These are phyloP conservation scores for Drosophila miranda DNA, from an alignment of 1,140 invertebrate genomes.

Conservation along the genomic window DNA sequence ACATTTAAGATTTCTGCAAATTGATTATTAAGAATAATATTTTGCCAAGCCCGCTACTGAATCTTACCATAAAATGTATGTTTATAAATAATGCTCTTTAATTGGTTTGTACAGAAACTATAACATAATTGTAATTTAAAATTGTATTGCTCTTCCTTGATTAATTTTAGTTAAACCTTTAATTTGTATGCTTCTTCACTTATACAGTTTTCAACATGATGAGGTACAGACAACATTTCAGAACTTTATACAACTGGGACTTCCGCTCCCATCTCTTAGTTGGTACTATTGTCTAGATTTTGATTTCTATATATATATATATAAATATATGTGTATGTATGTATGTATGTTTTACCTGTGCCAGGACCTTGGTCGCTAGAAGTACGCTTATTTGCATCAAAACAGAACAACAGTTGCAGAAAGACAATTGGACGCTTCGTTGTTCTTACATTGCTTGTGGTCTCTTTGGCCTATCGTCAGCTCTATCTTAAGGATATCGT, in stretches of 20 bases:
- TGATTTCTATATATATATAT: slow-evolving; percentile 13
- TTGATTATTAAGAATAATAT: slow-evolving; percentile 52
- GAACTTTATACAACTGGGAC: slow-evolving; percentile 56
- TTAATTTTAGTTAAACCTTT: slow-evolving; percentile 35
- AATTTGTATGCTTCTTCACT: slow-evolving; percentile 51
- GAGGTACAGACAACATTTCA: slow-evolving; percentile 64
- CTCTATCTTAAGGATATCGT: neutral
- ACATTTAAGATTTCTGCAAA: slow-evolving; percentile 34
- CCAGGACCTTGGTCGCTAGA: slow-evolving; percentile 54
- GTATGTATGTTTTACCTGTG: slow-evolving; percentile 53
- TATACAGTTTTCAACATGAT: slow-evolving; percentile 67
- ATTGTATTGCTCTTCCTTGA: slow-evolving; percentile 66
- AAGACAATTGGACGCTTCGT: slow-evolving; percentile 83
- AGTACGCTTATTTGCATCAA: slow-evolving; percentile 74
- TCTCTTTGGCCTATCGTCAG: slow-evolving; percentile 62
- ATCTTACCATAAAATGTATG: slow-evolving; percentile 31
- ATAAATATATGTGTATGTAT: slow-evolving; percentile 6
- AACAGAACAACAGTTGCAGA: slow-evolving; percentile 82
- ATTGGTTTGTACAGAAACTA: slow-evolving; percentile 66
- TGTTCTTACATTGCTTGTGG: slow-evolving; percentile 82
- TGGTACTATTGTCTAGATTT: slow-evolving; percentile 43
- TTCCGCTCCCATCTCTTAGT: slow-evolving; percentile 6
- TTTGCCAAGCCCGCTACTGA: slow-evolving; percentile 64
- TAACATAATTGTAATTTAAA: slow-evolving; percentile 60
- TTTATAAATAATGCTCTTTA: slow-evolving; percentile 33